Base-by-base conservation (phyloP, 2,888 invertebrate genomes). In the Epirrita christyi region DNA sequence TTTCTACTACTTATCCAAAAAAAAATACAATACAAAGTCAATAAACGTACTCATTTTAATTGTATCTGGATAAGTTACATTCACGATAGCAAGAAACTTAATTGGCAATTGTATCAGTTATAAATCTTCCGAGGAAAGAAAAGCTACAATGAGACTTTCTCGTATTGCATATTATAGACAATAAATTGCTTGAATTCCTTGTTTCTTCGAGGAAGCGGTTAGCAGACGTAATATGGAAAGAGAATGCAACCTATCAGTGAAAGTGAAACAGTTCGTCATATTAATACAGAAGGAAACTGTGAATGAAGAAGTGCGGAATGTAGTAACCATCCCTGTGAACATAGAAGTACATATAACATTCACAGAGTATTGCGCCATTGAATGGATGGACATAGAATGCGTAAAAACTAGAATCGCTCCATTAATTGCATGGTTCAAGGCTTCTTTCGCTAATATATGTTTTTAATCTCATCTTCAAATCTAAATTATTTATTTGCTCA, bases 241-340 rank as follows among this genome's bases (percentile, higher is more conserved):
- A 66, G 70, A 69, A 73, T 59, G 63, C 52, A 64, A 66, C 64
- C 64, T 64, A 72, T 71, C 36, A 68, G 70, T 63, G 73, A 76
- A 78, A 77, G 78, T 75, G 67, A 72, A 72, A 57, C 67, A 56
- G 72, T 72, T 65, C 66, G 67, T 63, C 61, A 70, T 68, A 65
- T 13, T 58, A 59, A 68, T 53, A 70, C 63, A 72, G 70, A 72
- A 70, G 64, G 55, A 56, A 60, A 54, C 52, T 54, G 51, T 52
- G 50, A 72, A 55, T 71, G 68, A 67, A 61, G 47, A 54, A 47
- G 13, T 55, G 37, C 14, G 11, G 45, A 27, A 59, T 51, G 47
- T 55, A 14, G 50, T 50, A 27, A 52, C 43, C 34, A 44, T 38
- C 36, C 34, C 37, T 43, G 7, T 34, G 38, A 40, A 46, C 11